A percentile compares a stretch with the other conserved stretches of the same genome.
Evolutionary conservation across 2,888 invertebrate species (phyloP).

Genomic region (Macaria notata): DNA sequence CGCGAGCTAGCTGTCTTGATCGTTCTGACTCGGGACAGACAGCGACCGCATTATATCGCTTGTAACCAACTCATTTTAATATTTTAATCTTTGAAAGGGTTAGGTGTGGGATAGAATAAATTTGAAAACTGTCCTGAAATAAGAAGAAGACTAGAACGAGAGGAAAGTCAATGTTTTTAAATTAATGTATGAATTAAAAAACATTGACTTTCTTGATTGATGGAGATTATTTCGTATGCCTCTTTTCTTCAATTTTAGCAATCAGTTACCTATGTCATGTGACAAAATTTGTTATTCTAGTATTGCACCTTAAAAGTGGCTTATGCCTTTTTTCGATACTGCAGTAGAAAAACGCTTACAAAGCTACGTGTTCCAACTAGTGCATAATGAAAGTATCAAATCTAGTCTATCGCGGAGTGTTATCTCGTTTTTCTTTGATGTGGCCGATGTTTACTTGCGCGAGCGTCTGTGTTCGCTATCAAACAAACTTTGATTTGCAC

Average conservation of each 20-base stretch:
- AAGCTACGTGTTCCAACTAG: no score
- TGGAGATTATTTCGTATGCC: no score
- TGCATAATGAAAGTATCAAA: conserved; percentile 42
- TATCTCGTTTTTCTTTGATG: conserved; percentile 60
- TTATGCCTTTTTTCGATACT: no score
- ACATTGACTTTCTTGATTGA: no score
- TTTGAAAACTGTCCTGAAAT: conserved; percentile 8
- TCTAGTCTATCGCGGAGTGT: conserved; percentile 26
- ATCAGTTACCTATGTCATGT: no score
- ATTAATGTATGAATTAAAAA: no score
- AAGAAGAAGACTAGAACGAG: neutral
- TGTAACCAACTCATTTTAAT: conserved; percentile 14
- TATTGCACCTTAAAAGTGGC: no score
- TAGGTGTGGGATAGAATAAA: conserved; percentile 8
- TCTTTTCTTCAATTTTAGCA: no score
- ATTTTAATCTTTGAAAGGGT: conserved; percentile 21
- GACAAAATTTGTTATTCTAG: no score
- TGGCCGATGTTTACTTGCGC: conserved; percentile 71
- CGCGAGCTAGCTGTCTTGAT: conserved; percentile 57
- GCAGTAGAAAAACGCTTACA: no score
- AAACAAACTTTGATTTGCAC: conserved; percentile 59
- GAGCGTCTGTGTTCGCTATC: conserved; percentile 67
- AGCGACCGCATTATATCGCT: conserved; percentile 8
- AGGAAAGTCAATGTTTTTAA: neutral
- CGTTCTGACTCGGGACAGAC: conserved; percentile 44